These are phyloP conservation scores for Pelusios castaneus DNA, from an alignment of 2,113 vertebrate genomes.

Conservation along the genomic window DNA sequence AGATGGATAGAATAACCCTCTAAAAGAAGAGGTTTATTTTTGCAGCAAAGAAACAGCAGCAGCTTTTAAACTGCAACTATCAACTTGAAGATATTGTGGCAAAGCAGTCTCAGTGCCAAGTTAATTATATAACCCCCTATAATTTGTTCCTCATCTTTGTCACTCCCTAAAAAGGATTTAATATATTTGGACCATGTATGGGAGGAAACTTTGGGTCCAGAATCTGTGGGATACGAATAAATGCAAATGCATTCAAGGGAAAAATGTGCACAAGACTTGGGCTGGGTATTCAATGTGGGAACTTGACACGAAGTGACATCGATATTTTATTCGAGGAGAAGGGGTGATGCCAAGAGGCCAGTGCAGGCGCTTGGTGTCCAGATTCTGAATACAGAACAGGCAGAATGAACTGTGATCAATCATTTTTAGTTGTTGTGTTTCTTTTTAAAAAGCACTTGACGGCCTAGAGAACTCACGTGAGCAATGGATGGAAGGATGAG, in stretches of 20 bases:
- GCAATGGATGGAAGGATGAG: background rate
- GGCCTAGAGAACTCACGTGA: background rate
- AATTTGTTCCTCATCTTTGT: constrained; percentile 37
- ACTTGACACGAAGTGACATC: background rate
- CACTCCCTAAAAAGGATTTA: background rate
- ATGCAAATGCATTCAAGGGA: background rate
- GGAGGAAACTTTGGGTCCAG: constrained; percentile 7
- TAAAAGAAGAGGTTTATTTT: background rate
- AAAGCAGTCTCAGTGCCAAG: background rate
- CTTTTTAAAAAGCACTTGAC: background rate
- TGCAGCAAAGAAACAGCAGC: constrained; percentile 24
- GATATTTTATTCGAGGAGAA: background rate
- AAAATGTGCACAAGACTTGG: background rate
- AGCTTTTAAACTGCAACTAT: background rate
- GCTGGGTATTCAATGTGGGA: background rate
- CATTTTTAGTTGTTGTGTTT: background rate
- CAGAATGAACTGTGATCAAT: background rate
- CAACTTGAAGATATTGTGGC: background rate
- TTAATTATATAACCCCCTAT: background rate
- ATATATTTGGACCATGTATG: constrained; percentile 26
- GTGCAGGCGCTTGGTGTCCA: background rate
- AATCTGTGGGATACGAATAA: background rate
- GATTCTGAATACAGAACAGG: background rate
- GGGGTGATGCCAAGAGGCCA: background rate
- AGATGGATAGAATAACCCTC: background rate